Base-by-base conservation (phyloP, 2,797 vertebrate species). In the Sciurus vulgaris region DNA sequence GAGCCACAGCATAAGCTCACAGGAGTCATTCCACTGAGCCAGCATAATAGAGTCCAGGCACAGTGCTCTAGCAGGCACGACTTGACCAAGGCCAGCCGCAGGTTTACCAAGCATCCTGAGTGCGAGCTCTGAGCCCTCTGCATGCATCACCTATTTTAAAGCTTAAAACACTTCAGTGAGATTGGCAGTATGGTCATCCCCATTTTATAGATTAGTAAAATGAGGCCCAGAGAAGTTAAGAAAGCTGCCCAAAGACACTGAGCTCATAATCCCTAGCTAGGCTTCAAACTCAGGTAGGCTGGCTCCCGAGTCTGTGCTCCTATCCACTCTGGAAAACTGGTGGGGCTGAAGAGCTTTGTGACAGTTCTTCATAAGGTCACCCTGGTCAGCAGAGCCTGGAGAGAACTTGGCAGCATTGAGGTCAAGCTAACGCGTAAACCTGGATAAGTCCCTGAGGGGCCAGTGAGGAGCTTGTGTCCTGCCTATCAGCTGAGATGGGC, bases 171-270 rank as follows among this genome's bases (percentile, higher is more conserved):
- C 7, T 7, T 33, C 41, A 24, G 9, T 69, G 59, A 26, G n/a
- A 69, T n/a, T 22, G 38, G 49, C 51, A 49, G 76, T 17, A 26
- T 22, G 41, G 44, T 47, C 35, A 61, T 28, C n/a, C 49, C 30
- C 28, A 12, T 69, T 90, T 93, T 92, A 82, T 44, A 51, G 77
- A 30, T 90, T 11, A 85, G 30, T 89, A 82, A 90, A 95, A 47
- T 12, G 44, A 95, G 24, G 14, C 54, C 69, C 63, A 44, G 61
- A 44, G 88, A 87, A 79, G 5, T 41, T 78, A 9, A 63, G 38
- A 44, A 47, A 47, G n/a, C 54, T 83, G 22, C 14, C 22, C 69
- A 81, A 33, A 33, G 67, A 84, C 69, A 28, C 41, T 17, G 79
- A 95, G 49, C 38, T 74, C 35, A 6, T 6, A 59, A 86, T 81